Conservation (phyloP, 2,797 vertebrate genomes). For the Onychomys leucogaster region DNA sequence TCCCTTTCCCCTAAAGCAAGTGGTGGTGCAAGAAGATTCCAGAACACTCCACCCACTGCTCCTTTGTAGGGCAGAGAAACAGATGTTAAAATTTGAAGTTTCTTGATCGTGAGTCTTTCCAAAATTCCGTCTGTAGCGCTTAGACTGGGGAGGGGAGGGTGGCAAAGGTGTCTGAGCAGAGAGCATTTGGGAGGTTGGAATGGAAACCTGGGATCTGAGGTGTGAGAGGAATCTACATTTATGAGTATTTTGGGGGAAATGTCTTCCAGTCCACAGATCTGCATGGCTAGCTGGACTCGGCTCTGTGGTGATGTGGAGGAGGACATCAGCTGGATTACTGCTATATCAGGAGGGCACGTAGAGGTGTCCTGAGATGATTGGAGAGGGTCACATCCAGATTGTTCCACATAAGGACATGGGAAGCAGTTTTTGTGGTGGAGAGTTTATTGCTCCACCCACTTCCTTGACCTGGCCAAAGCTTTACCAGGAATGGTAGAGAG, state of each 20-base stretch:
- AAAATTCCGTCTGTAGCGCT: slow-evolving; percentile 1
- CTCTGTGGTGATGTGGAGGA: background rate
- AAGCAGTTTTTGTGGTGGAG: slow-evolving; percentile 56
- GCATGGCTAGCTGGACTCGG: background rate
- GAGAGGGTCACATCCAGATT: background rate
- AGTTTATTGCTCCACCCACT: slow-evolving; percentile 69
- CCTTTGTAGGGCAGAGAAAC: background rate
- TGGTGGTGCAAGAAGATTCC: background rate
- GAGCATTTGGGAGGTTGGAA: background rate
- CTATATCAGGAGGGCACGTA: background rate
- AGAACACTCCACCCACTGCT: background rate
- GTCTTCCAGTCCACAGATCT: background rate
- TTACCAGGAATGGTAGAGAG: slow-evolving; percentile 11
- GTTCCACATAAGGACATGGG: slow-evolving; percentile 30
- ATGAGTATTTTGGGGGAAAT: background rate
- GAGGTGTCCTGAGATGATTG: background rate
- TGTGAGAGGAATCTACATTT: background rate
- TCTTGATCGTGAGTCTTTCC: slow-evolving; percentile 17
- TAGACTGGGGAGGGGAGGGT: background rate
- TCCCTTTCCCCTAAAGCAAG: rapidly evolving
- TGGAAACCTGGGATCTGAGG: background rate
- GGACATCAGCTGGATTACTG: background rate
- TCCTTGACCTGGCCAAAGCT: slow-evolving; percentile 22
- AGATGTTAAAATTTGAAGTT: slow-evolving; percentile 32
- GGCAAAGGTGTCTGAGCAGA: background rate